Evolutionary conservation across 2,888 invertebrate species (phyloP).

Genomic region (Caenorhabditis wallacei): DNA sequence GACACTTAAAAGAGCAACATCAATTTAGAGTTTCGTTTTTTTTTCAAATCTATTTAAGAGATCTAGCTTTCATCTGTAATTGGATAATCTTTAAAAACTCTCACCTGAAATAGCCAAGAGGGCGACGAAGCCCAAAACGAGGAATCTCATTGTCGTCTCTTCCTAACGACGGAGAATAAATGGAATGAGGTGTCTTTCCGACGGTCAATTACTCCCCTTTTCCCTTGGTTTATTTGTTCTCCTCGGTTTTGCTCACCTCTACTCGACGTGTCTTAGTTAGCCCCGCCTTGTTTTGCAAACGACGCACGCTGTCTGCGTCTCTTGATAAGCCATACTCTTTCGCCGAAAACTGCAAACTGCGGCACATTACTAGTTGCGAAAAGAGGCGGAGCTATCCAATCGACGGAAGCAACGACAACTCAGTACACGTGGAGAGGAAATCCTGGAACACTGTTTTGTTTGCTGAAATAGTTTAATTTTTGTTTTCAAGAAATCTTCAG

Average conservation of each 20-base stretch:
- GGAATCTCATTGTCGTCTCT: constrained; percentile 53
- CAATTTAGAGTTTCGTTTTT: too few species aligned
- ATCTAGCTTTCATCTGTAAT: too few species aligned
- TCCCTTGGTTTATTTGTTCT: constrained; percentile 1
- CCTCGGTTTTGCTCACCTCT: constrained; percentile 35
- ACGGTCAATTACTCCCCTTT: constrained; percentile 55
- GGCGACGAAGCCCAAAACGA: constrained; percentile 53
- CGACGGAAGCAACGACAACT: constrained; percentile 3
- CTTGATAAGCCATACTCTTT: constrained; percentile 11
- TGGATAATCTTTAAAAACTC: too few species aligned
- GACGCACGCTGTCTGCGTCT: constrained; percentile 48
- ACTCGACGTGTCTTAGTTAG: constrained; percentile 55
- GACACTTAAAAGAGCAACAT: too few species aligned
- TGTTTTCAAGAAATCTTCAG: neutral
- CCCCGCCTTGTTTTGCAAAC: constrained; percentile 59
- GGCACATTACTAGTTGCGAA: constrained; percentile 58
- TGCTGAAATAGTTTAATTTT: constrained; percentile 8
- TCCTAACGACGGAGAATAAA: constrained; percentile 38
- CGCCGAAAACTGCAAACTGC: constrained; percentile 56
- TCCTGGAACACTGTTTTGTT: constrained; percentile 48
- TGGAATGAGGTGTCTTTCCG: constrained; percentile 42
- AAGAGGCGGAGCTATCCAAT: constrained; percentile 50
- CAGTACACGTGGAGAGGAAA: constrained; percentile 56
- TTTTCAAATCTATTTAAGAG: too few species aligned
- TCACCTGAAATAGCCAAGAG: constrained; percentile 66